phyloP scores from a whole-genome alignment of 2,797 vertebrate species.

The Rhadinocentrus ornatus region DNA sequence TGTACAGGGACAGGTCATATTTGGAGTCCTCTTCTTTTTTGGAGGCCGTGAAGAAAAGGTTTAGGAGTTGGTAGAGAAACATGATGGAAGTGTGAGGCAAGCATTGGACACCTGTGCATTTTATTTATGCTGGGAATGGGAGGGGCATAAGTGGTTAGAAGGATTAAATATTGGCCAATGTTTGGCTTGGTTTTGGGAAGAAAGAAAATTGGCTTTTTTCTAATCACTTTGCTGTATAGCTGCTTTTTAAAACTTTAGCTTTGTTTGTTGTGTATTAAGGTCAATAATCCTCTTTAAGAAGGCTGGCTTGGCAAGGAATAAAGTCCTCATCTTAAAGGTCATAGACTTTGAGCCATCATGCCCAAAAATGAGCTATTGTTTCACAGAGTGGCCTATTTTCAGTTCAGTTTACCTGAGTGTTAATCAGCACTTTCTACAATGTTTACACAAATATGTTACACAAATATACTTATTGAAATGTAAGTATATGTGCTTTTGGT shows the following conservation, averaged over 20 bases:
- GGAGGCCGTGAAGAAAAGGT: constrained; percentile 68
- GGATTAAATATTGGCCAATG: constrained; percentile 74
- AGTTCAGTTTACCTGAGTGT: constrained; percentile 27
- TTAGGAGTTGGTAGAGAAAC: constrained; percentile 79
- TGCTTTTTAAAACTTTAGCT: constrained; percentile 53
- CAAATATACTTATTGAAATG: neutral
- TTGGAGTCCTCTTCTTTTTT: constrained; percentile 61
- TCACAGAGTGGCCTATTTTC: neutral
- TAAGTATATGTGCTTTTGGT: neutral
- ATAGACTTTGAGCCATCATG: constrained; percentile 18
- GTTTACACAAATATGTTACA: neutral
- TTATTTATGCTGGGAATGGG: constrained; percentile 66
- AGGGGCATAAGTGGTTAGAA: constrained; percentile 34
- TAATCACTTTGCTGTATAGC: constrained; percentile 64
- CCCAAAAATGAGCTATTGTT: constrained; percentile 53
- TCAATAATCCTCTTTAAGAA: constrained; percentile 35
- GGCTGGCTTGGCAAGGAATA: constrained; percentile 27
- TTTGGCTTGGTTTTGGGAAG: constrained; percentile 43
- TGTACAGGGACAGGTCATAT: constrained; percentile 83
- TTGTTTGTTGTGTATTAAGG: constrained; percentile 58
- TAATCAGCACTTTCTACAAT: constrained; percentile 52
- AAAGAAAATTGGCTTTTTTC: constrained; percentile 74
- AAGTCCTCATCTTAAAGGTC: constrained; percentile 55
- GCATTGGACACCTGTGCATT: constrained; percentile 37
- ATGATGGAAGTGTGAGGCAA: constrained; percentile 59